Percentiles rank a stretch among this genome's conserved stretches.
Evolutionary conservation across 2,797 vertebrate species (phyloP).

Genomic region (Zenarchopterus dispar): DNA sequence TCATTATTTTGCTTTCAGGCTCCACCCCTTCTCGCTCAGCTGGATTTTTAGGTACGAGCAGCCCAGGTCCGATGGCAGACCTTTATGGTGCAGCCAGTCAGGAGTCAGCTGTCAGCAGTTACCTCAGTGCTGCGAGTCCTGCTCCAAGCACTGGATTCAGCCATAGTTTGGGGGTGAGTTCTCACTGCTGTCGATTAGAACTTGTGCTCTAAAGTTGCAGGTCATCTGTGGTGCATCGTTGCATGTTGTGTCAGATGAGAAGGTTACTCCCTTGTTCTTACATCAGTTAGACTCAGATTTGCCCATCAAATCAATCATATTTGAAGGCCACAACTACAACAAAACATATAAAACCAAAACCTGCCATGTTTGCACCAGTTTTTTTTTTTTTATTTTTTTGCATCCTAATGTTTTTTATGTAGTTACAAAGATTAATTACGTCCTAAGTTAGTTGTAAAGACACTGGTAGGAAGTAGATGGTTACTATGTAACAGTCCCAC

Average conservation of each 20-base stretch:
- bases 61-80: conserved; percentile 97
- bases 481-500: too few relatives aligned
- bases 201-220: conserved; percentile 7
- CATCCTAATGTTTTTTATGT: too few relatives aligned
- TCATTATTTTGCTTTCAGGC: conserved; percentile 74
- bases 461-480: too few relatives aligned
- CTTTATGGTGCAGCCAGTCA: conserved; percentile 94
- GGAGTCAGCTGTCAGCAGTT: conserved; percentile 97
- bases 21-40: conserved; percentile 93
- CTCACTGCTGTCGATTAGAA: not conserved
- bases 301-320: too few relatives aligned
- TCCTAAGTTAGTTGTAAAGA: too few relatives aligned
- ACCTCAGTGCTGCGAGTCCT: conserved; percentile 97
- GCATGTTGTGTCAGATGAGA: not conserved
- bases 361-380: too few relatives aligned
- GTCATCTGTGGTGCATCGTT: not conserved
- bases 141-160: conserved; percentile 96
- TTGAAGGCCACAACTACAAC: too few relatives aligned
- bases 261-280: too few relatives aligned
- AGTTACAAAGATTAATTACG: too few relatives aligned
- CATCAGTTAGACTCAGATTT: too few relatives aligned
- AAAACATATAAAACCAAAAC: too few relatives aligned
- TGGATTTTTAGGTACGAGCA: conserved; percentile 97
- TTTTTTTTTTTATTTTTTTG: too few relatives aligned
- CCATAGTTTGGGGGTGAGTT: conserved; percentile 95